phyloP scores from a whole-genome alignment of 2,797 vertebrate genomes.

The Chelidonichthys spinosus region DNA sequence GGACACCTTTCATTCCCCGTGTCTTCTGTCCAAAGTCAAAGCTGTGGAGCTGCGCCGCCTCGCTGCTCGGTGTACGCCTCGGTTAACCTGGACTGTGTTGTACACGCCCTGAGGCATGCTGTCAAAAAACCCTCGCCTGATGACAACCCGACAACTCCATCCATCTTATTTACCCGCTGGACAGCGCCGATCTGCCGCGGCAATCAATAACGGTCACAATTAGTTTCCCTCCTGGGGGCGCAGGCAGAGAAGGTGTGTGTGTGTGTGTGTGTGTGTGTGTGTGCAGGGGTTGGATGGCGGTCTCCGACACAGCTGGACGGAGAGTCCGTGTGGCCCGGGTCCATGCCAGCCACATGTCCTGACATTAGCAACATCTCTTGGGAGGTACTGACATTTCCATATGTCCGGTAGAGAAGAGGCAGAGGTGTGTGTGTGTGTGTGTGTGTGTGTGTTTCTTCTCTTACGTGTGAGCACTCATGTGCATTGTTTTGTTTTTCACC shows the following conservation, averaged over 20 bases:
- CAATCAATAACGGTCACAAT: slow-evolving; percentile 88
- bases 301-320: slow-evolving; percentile 81
- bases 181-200: slow-evolving; percentile 73
- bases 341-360: slow-evolving; percentile 80
- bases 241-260: slow-evolving; percentile 43
- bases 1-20: slow-evolving; percentile 36
- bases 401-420: slow-evolving; percentile 59
- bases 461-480: slow-evolving; percentile 39
- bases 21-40: slow-evolving; percentile 70
- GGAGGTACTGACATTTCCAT: slow-evolving; percentile 81
- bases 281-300: slow-evolving; percentile 49
- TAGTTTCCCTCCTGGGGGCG: slow-evolving; percentile 77
- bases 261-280: background rate
- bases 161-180: slow-evolving; percentile 85
- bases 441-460: slow-evolving; percentile 33
- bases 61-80: slow-evolving; percentile 52
- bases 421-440: slow-evolving; percentile 21
- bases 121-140: slow-evolving; percentile 79
- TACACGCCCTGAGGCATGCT: slow-evolving; percentile 74
- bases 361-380: slow-evolving; percentile 79
- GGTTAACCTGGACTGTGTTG: slow-evolving; percentile 75
- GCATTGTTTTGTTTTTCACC: slow-evolving; percentile 76
- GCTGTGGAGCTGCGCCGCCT: slow-evolving; percentile 41
- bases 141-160: slow-evolving; percentile 86
- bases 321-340: slow-evolving; percentile 65